Conservation (phyloP, 2,113 vertebrate species). For the Bos taurus region DNA sequence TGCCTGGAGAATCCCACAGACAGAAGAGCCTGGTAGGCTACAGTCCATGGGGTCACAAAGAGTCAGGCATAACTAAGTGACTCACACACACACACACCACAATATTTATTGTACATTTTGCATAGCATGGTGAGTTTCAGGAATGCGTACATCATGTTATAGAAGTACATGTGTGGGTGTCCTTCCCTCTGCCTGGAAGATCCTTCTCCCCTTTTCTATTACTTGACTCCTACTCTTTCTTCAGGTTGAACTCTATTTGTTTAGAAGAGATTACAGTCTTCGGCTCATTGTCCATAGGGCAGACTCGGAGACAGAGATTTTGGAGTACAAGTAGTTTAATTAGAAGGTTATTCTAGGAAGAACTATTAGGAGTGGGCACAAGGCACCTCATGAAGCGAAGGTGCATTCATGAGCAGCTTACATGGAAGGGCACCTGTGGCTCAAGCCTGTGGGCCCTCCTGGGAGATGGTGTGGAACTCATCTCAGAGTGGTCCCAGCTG, state of each 20-base stretch:
- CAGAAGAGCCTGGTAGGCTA: not conserved
- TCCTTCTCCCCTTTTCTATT: not conserved
- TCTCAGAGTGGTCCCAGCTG: not conserved
- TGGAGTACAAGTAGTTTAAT: not conserved
- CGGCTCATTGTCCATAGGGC: not conserved
- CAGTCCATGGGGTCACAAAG: not conserved
- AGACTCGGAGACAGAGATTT: not conserved
- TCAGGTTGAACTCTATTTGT: not conserved
- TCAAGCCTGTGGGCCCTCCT: not conserved
- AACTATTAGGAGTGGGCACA: not conserved
- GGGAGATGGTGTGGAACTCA: not conserved
- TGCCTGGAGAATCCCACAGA: not conserved
- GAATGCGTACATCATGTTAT: accelerated
- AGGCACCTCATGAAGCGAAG: not conserved
- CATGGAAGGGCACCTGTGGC: too few species aligned
- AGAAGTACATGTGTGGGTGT: not conserved
- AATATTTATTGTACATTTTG: not conserved
- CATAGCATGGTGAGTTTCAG: not conserved
- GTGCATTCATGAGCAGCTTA: not conserved
- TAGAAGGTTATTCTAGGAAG: not conserved
- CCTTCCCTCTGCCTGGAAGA: not conserved
- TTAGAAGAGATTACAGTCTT: not conserved
- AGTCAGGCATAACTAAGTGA: not conserved
- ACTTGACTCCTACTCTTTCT: not conserved
- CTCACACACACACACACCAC: not conserved